Base-by-base conservation (phyloP, 2,888 invertebrate species). In the Agrochola lychnidis region DNA sequence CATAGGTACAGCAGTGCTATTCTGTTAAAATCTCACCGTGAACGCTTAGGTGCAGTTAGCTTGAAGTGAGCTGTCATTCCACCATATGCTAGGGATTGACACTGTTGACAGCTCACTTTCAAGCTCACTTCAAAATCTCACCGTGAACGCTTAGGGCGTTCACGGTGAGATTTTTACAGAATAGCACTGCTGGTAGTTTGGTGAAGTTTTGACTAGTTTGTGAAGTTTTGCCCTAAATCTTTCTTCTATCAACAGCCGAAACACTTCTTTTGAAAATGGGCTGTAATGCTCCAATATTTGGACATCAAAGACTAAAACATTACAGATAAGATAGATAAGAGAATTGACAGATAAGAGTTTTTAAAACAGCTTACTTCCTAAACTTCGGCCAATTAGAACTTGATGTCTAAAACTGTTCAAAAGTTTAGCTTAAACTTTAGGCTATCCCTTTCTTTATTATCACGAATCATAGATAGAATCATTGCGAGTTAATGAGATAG, bases 301-400 rank as follows among this genome's bases (percentile, higher is more conserved):
- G n/a, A 68, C n/a, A 76, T 68, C 16, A 61, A 4, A 12, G 5
- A 53, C 61, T 68, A 51, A 76, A 61, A 59, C 19, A 53, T 61
- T 61, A 67, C 53, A 25, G 51, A 61, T 76, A 66, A 76, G 53
- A 76, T 36, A 4, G 36, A 36, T 36, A 36, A 36, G 36, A 36
- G 36, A 36, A 36, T 36, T 36, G 36, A 36, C 36, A 36, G 36
- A 4, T 76, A 68, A 61, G 16, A 53, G 19, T 40, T 51, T 76
- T 51, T n/a, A 76, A 42, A 76, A 59, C 30, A 36, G 51, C n/a
- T 42, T 30, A n/a, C 10, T 73, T 61, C 10, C 30, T n/a, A 48
- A 59, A 25, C 14, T 19, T 42, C 19, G 5, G 30, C 10, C 4
- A 10, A 7, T 48, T 22, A n/a, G 10, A 53, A n/a, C 51, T 71